Conservation (phyloP, 1,140 invertebrate genomes). For the Leptopilina boulardi region DNA sequence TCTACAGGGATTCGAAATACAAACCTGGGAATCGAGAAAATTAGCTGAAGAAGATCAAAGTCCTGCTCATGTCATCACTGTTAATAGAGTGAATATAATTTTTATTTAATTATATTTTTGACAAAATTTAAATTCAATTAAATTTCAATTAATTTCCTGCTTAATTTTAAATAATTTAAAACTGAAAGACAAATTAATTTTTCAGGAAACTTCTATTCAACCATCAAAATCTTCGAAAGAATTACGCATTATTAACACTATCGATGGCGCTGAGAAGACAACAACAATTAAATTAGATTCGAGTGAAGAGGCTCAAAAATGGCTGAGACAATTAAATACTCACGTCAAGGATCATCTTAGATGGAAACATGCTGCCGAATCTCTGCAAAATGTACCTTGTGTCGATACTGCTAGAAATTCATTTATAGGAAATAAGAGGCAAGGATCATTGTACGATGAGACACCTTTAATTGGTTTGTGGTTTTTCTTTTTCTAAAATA, state of each 20-base stretch:
- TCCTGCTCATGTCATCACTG: slow-evolving; percentile 60
- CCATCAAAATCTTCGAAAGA: slow-evolving; percentile 68
- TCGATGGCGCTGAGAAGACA: slow-evolving; percentile 67
- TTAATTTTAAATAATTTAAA: slow-evolving; percentile 8
- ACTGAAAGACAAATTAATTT: slow-evolving; percentile 37
- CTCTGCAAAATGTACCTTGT: slow-evolving; percentile 78
- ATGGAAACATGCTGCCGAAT: slow-evolving; percentile 81
- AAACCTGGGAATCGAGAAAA: slow-evolving; percentile 73
- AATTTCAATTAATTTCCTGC: no score
- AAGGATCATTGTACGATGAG: slow-evolving; percentile 80
- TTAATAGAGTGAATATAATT: slow-evolving; percentile 67
- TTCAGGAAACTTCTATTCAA: slow-evolving; percentile 70
- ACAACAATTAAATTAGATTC: slow-evolving; percentile 67
- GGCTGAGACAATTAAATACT: slow-evolving; percentile 72
- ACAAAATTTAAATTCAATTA: slow-evolving; percentile 34
- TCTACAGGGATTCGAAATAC: slow-evolving; percentile 64
- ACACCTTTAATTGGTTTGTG: slow-evolving; percentile 77
- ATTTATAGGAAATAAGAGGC: slow-evolving; percentile 74
- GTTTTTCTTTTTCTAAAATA: slow-evolving; percentile 23
- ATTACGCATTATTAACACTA: slow-evolving; percentile 70
- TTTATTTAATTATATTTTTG: slow-evolving; percentile 36
- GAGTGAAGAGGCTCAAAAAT: slow-evolving; percentile 73
- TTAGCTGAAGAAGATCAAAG: slow-evolving; percentile 68
- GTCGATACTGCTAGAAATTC: slow-evolving; percentile 74
- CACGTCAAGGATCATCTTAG: slow-evolving; percentile 76